Evolutionary conservation across 2,797 vertebrate species (phyloP), one percentile per base, ranked within the genome.

Genomic region (Lates japonicus): DNA sequence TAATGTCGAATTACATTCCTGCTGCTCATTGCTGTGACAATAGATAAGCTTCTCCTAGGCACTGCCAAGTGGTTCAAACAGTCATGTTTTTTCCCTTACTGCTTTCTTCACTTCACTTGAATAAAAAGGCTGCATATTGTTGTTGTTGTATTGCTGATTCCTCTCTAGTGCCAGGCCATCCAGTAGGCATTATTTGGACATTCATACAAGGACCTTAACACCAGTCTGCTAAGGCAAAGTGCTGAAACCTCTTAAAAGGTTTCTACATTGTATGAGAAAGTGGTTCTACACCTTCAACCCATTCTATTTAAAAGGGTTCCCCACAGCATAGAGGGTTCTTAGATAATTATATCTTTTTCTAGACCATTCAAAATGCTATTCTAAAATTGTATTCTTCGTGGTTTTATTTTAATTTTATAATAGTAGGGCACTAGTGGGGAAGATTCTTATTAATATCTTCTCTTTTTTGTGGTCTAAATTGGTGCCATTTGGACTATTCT

Each of bases 1-100:
- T 92, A 92, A 92, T 90, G 90, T 92, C 41, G 87, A 93, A 93
- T 95, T 94, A 91, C 88, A 88, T 91, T 89, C 83, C 86, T 78
- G 85, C 91, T 85, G 83, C 90, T 94, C 88, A 85, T 84, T 13
- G 80, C 82, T 80, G 90, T 94, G 91, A 93, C 91, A 87, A 91
- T 81, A 93, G 93, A 94, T 94, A 94, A 90, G 92, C 90, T 87
- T 90, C 81, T 88, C 83, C 90, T 72, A 84, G 88, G 91, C 83
- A 87, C 87, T 87, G 37, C 61, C 71, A 66, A 86, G 70, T 39
- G 42, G 70, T 86, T 88, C 76, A 87, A 85, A 87, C 54, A 79
- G 76, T 69, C 71, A 57, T 49, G 68, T 79, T 31, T 35, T 60
- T 73, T 52, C 22, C 63, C 37, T 55, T 67, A 11, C 52, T 25